phyloP scores from a whole-genome alignment of 2,888 invertebrate species.

The Heptascelio sp. region DNA sequence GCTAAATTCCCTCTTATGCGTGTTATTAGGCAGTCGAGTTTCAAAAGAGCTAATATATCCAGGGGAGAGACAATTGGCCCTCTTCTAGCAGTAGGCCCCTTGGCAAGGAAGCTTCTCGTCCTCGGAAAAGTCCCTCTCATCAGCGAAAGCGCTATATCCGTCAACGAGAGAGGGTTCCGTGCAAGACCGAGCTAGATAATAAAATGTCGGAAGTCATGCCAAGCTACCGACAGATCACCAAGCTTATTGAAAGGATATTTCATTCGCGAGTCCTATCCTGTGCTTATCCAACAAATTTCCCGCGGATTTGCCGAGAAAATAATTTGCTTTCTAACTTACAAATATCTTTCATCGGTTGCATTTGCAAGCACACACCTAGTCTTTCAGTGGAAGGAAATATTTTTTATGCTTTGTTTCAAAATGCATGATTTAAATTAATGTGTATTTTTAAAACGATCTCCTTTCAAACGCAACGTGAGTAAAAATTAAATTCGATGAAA shows the following conservation, averaged over 20 bases:
- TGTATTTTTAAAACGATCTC: too few species aligned
- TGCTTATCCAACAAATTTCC: slow-evolving; percentile 81
- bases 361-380: slow-evolving; percentile 50
- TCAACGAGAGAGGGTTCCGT: slow-evolving; percentile 65
- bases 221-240: slow-evolving; percentile 83
- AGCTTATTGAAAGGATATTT: slow-evolving; percentile 84
- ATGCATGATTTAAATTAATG: too few species aligned
- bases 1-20: too few species aligned
- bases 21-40: too few species aligned
- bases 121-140: slow-evolving; percentile 50
- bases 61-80: slow-evolving; percentile 78
- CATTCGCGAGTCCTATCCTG: slow-evolving; percentile 80
- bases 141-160: slow-evolving; percentile 55
- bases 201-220: slow-evolving; percentile 83
- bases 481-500: too few species aligned
- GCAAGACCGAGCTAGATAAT: slow-evolving; percentile 79
- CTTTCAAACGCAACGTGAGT: too few species aligned
- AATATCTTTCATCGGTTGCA: slow-evolving; percentile 50
- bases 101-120: slow-evolving; percentile 58
- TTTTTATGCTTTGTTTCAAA: slow-evolving; percentile 57
- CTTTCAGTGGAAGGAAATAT: slow-evolving; percentile 28
- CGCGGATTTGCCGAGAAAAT: slow-evolving; percentile 77
- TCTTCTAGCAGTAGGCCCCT: slow-evolving; percentile 62
- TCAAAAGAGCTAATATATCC: too few species aligned
- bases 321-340: slow-evolving; percentile 67